Evolutionary conservation across 2,888 invertebrate genomes (phyloP).

Genomic region (Cosmorhoe ocellata): DNA sequence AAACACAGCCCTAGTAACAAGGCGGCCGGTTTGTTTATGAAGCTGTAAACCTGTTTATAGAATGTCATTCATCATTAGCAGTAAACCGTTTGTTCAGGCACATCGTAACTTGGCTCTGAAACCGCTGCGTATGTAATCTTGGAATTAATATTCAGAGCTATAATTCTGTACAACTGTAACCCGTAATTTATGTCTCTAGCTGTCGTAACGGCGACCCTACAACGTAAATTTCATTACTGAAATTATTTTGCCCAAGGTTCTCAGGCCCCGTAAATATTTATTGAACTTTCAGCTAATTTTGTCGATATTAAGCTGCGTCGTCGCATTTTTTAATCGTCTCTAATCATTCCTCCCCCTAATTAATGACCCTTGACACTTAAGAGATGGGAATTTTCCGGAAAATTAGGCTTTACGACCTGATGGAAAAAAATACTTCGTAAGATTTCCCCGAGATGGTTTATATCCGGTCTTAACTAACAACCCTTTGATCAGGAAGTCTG

Average conservation of each 20-base stretch:
- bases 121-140: constrained; percentile 39
- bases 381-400: constrained; percentile 57
- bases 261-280: constrained; percentile 19
- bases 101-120: constrained; percentile 23
- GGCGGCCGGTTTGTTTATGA: constrained; percentile 59
- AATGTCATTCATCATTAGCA: constrained; percentile 33
- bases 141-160: constrained; percentile 42
- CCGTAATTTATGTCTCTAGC: constrained; percentile 40
- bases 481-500: constrained; percentile 12
- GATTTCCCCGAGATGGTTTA: constrained; percentile 3
- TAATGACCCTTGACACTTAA: constrained; percentile 66
- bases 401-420: constrained; percentile 43
- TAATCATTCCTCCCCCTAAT: constrained; percentile 73
- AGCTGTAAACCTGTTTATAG: constrained; percentile 44
- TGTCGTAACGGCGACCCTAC: constrained; percentile 32
- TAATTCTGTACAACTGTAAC: constrained; percentile 38
- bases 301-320: constrained; percentile 53
- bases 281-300: constrained; percentile 36
- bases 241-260: constrained; percentile 20
- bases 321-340: constrained; percentile 66
- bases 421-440: constrained; percentile 24
- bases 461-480: constrained; percentile 11
- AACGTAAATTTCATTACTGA: constrained; percentile 22
- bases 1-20: constrained; percentile 36
- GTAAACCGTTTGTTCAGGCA: constrained; percentile 38